Evolutionary conservation across 2,888 invertebrate genomes (phyloP), one percentile per base, ranked within the genome.

Genomic region (Venustoraphidia nigricollis): DNA sequence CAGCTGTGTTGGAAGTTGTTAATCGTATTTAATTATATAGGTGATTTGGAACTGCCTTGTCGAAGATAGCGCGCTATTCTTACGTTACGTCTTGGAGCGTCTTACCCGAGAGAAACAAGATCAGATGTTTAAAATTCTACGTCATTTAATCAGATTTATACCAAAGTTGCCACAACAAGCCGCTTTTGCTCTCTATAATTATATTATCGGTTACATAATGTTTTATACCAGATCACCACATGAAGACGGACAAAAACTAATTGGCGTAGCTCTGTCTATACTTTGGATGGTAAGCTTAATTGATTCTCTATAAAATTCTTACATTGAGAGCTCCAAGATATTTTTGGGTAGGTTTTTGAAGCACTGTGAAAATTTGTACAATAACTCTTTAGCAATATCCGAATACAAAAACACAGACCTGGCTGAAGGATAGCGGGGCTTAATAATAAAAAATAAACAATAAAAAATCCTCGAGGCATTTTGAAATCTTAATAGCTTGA

Each of bases 151-250:
- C 52, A 76, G 95, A 49, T 93, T 94, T 63, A 87, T 95, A 44
- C 91, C 93, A 1, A 82, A 91, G 42, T 67, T 97, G 50, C 95
- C 97, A 0, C 90, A 93, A 55, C 97, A 99, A 66, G 95, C 97
- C 1, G 98, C 98, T 0, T 97, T 96, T 67, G 92, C 94, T 1
- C 68, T 99, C 1, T 96, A 97, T 66, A 99, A 99, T 71, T 97
- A 98, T 60, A 87, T 98, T 58, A 97, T 98, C 56, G 98, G 98
- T 2, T 98, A 95, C 62, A 91, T 98, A 3, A 98, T 98, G 97
- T 98, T 96, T 69, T 97, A 97, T 61, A 96, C 97, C 2, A 74
- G 98, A 47, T 87, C 93, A 10, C 94, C 97, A 0, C 91, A 94
- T 60, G 96, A 97, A 61, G 89, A 91, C 43, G 93, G 94, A 0